Evolutionary conservation across 2,113 vertebrate genomes (phyloP).

Genomic region (Otolemur garnettii): DNA sequence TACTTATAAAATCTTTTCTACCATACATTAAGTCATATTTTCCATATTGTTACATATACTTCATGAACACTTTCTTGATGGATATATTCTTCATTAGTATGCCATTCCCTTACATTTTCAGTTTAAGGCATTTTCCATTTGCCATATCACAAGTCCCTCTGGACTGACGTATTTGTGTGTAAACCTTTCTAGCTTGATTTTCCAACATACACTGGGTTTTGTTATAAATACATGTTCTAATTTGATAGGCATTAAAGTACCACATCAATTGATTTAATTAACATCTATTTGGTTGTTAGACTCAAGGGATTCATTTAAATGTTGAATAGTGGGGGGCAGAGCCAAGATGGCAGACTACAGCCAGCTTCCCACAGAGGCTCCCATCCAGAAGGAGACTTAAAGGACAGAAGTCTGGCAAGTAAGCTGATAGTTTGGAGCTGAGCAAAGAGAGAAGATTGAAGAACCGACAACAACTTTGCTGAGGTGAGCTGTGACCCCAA

Average conservation of each 20-base stretch:
- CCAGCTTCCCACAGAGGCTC: too few species aligned
- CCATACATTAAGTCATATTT: background rate
- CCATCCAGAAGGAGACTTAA: too few species aligned
- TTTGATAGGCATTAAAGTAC: background rate
- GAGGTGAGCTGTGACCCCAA: too few species aligned
- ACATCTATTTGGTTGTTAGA: too few species aligned
- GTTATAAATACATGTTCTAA: background rate
- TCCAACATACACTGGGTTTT: background rate
- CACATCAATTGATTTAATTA: background rate
- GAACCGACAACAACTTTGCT: too few species aligned
- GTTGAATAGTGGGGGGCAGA: background rate
- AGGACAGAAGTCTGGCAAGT: too few species aligned
- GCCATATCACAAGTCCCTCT: background rate
- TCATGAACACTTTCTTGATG: background rate
- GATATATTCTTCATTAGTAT: background rate
- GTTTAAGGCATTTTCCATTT: background rate
- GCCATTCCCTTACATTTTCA: background rate
- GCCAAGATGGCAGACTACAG: too few species aligned
- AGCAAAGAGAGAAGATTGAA: too few species aligned
- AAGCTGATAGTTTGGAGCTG: too few species aligned
- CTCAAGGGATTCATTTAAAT: background rate
- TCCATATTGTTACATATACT: background rate
- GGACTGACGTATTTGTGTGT: background rate
- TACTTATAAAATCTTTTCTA: background rate
- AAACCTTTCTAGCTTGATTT: background rate